These are phyloP conservation scores for Puma concolor DNA, from an alignment of 2,113 vertebrate genomes.

Conservation along the genomic window DNA sequence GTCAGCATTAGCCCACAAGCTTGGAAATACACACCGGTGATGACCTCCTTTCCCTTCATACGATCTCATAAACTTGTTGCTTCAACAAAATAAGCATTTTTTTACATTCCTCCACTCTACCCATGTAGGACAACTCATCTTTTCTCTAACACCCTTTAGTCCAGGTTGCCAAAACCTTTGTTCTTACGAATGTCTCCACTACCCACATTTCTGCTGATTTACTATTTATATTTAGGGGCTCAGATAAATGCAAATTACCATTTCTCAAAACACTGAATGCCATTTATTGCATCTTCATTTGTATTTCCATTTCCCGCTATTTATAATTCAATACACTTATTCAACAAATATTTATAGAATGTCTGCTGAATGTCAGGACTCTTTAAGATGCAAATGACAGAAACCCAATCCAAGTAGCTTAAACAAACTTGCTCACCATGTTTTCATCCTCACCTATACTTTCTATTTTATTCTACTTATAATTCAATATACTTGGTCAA, in stretches of 20 bases:
- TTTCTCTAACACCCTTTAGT: slow-evolving; percentile 6
- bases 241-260: slow-evolving; percentile 23
- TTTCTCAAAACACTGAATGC: not conserved
- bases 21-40: not conserved
- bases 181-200: not conserved
- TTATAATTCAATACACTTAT: slow-evolving; percentile 40
- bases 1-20: slow-evolving; percentile 31
- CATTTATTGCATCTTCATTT: not conserved
- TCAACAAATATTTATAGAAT: slow-evolving; percentile 36
- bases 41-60: not conserved
- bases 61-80: not conserved
- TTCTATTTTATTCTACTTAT: slow-evolving; percentile 13
- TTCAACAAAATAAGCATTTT: slow-evolving; percentile 38
- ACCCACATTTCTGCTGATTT: not conserved
- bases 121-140: not conserved
- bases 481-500: not conserved
- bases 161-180: slow-evolving; percentile 33
- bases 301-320: not conserved
- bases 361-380: not conserved
- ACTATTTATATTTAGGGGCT: not conserved
- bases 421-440: slow-evolving; percentile 5
- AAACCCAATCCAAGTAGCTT: slow-evolving; percentile 38
- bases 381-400: slow-evolving; percentile 18
- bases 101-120: not conserved
- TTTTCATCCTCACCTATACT: slow-evolving; percentile 12